These are phyloP conservation scores for Eublepharis macularius DNA, from an alignment of 2,113 vertebrate genomes.

Conservation along the genomic window DNA sequence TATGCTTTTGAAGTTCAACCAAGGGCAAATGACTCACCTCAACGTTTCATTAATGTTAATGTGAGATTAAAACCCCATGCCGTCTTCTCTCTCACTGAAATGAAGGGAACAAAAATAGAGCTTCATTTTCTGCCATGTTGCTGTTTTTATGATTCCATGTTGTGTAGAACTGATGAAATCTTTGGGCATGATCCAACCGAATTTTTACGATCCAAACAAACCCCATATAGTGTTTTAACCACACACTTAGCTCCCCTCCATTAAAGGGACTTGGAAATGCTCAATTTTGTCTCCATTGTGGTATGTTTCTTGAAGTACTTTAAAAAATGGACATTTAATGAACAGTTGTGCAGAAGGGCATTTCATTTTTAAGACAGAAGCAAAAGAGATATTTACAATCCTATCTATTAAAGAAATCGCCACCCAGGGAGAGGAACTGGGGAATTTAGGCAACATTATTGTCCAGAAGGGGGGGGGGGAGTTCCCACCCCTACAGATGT, in stretches of 20 bases:
- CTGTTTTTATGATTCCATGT: neutral
- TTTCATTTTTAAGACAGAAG: constrained; percentile 42
- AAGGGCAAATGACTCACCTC: too few species aligned
- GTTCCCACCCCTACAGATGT: neutral
- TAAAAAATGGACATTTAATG: too few species aligned
- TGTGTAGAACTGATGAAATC: neutral
- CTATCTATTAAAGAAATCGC: constrained; percentile 31
- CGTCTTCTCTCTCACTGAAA: neutral
- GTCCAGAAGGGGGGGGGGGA: constrained; percentile 9
- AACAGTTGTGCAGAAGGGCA: too few species aligned
- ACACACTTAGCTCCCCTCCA: neutral
- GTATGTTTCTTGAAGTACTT: too few species aligned
- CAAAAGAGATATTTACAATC: constrained; percentile 33
- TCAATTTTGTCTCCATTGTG: too few species aligned
- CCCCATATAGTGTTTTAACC: too few species aligned
- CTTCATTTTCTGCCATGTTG: neutral
- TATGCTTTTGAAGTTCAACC: too few species aligned
- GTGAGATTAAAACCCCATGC: neutral
- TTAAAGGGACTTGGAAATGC: too few species aligned
- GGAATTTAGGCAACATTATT: constrained; percentile 7
- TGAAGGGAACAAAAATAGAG: neutral
- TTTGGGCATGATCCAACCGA: neutral
- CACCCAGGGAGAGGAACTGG: constrained; percentile 28
- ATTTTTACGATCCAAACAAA: neutral
- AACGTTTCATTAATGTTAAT: neutral